Base-by-base conservation (phyloP, 92 coral and sea anemone species). In the Chrysogorgia sp. region DNA sequence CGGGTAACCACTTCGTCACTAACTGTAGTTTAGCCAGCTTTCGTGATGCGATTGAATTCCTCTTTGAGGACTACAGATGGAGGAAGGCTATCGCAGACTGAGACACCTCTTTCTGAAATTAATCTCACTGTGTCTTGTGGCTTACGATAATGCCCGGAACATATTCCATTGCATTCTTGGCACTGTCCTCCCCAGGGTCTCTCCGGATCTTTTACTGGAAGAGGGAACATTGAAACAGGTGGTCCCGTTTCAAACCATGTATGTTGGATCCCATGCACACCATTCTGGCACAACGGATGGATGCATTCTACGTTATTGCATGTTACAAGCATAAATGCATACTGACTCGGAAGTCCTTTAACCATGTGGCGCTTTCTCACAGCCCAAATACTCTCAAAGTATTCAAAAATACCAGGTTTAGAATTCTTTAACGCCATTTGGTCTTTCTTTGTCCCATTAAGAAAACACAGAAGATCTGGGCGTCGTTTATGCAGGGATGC, bases 31-130 rank as follows among this genome's bases (percentile, higher is more conserved):
- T 57, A 31, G 43, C 67, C 67, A 22, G 63, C 63, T 28, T 26
- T 59, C 47, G 23, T 31, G 40, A 59, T 28, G 5, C 48, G 26
- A 53, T 29, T 78, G 28, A 32, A 71, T 63, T 64, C 68, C 64
- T 78, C 37, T 49, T 70, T 70, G 47, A 70, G 64, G 66, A 64
- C 60, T 33, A 68, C 50, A 56, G 83, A 58, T 26, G 75, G 58
- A 63, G 49, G 57, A 34, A 29, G 59, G 29, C 24, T 14, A 29
- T 64, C 45, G 33, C 61, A 48, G 74, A 41, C 40, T 32, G 75
- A 57, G 24, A 32, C 41, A 7, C 33, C 76, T 7, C 40, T 29
- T 21, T 25, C 32, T 68, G 57, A 24, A 68, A 68, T 68, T 57
- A 24, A 31, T 22, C 35, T 26, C 1, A 52, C n/a, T 17, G 28